Evolutionary conservation across 2,888 invertebrate genomes (phyloP), one percentile per base, ranked within the genome.

Genomic region (Platypus cylindrus): DNA sequence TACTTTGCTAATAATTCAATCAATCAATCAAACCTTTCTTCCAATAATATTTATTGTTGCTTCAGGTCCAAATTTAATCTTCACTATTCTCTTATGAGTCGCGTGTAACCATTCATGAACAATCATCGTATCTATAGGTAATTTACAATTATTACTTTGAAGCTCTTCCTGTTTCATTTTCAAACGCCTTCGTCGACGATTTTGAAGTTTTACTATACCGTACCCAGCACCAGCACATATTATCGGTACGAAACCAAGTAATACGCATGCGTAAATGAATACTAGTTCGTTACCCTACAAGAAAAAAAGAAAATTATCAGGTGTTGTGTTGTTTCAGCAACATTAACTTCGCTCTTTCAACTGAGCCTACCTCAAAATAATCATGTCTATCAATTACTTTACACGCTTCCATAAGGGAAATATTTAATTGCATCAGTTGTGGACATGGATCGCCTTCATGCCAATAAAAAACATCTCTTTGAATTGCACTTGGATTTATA

Each of bases 81-180:
- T 91, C 0, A 93, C 90, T 24, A 86, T 60, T 0, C 93, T 71
- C 49, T 87, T 86, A 59, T 91, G 78, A 48, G 90, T 87, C 2
- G 89, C 89, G 54, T 91, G 90, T 12, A 93, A 67, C 93, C 93
- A 93, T 59, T 93, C 91, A 17, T 89, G 78, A 25, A 90, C 90
- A 28, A 87, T 71, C 86, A 90, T 87, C 56, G 89, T 90, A 54
- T 90, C 90, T 1, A 87, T 84, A 3, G 82, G 76, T 1, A 79
- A 73, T 64, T 73, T 72, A 2, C 66, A 65, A 28, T 66, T 58
- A 3, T 52, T 52, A 20, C 65, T 59, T 30, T 60, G 56, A 17
- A 64, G 44, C 44, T 79, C 78, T 51, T 85, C 84, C 54, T 90
- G 89, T 37, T 82, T 75, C 50, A 87, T 83, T 55, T 83, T 84